Evolutionary conservation across 2,888 invertebrate genomes (phyloP).

Genomic region (Tipula vernalis): DNA sequence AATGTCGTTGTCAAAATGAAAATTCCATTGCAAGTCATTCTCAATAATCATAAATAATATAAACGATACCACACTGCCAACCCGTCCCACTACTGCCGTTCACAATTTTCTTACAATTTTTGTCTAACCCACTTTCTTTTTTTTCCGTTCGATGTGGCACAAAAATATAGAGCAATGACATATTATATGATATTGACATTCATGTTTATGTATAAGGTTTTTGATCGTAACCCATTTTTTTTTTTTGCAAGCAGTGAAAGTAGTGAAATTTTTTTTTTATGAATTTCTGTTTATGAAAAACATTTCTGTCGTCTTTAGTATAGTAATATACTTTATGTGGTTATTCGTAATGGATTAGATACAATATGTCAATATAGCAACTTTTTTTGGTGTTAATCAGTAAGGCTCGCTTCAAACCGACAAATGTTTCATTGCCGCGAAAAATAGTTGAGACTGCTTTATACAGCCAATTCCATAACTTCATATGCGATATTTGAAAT

Average conservation of each 20-base stretch:
- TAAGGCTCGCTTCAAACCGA: too few species aligned
- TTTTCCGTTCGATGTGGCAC: background rate
- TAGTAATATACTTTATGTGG: too few species aligned
- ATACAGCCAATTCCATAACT: too few species aligned
- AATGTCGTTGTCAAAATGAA: background rate
- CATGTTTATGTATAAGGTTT: background rate
- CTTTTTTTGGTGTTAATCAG: too few species aligned
- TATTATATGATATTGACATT: background rate
- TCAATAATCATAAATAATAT: background rate
- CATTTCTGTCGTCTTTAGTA: too few species aligned
- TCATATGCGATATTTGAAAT: too few species aligned
- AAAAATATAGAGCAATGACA: background rate
- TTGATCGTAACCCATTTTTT: background rate
- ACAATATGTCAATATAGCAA: too few species aligned
- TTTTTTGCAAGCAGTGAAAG: background rate
- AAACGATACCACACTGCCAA: background rate
- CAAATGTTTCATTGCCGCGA: too few species aligned
- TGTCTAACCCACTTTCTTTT: background rate
- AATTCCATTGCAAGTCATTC: background rate
- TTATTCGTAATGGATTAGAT: too few species aligned
- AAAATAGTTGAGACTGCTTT: too few species aligned
- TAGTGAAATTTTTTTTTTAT: background rate
- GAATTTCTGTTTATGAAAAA: too few species aligned
- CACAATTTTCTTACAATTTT: background rate
- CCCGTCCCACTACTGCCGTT: background rate